A percentile compares a stretch with the other conserved stretches of the same genome.
Conservation (phyloP, 1,140 invertebrate genomes). For the Ceratina calcarata region DNA sequence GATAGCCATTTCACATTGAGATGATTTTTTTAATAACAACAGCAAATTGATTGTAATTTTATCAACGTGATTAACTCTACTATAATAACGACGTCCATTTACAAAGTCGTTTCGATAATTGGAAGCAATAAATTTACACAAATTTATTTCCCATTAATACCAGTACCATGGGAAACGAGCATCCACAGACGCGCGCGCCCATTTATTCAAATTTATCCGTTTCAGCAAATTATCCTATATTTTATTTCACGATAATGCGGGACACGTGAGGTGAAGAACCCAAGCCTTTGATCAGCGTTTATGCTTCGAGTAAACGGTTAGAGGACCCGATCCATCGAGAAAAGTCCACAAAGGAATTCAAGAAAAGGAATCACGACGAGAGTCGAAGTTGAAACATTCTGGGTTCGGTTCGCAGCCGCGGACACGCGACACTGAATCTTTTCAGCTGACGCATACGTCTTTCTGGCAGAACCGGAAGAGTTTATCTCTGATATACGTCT, state of each 20-base stretch:
- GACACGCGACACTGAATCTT: slow-evolving; percentile 11
- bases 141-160: neutral
- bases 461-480: slow-evolving; percentile 31
- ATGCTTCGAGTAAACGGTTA: neutral
- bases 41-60: too few species aligned
- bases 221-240: neutral
- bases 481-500: slow-evolving; percentile 19
- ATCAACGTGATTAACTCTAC: too few species aligned
- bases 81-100: too few species aligned
- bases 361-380: too few species aligned
- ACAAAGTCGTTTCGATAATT: too few species aligned
- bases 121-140: neutral
- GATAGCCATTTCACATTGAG: too few species aligned
- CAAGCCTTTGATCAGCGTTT: neutral
- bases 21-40: too few species aligned
- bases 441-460: slow-evolving; percentile 10
- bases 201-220: slow-evolving; percentile 30
- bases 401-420: neutral
- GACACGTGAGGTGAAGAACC: too few species aligned
- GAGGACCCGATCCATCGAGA: neutral
- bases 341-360: too few species aligned
- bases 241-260: slow-evolving; percentile 5
- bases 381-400: slow-evolving; percentile 1
- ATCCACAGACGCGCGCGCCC: too few species aligned
- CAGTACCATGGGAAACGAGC: neutral